Evolutionary conservation across 2,113 vertebrate species (phyloP), one percentile per base, ranked within the genome.

Genomic region (Equus quagga): DNA sequence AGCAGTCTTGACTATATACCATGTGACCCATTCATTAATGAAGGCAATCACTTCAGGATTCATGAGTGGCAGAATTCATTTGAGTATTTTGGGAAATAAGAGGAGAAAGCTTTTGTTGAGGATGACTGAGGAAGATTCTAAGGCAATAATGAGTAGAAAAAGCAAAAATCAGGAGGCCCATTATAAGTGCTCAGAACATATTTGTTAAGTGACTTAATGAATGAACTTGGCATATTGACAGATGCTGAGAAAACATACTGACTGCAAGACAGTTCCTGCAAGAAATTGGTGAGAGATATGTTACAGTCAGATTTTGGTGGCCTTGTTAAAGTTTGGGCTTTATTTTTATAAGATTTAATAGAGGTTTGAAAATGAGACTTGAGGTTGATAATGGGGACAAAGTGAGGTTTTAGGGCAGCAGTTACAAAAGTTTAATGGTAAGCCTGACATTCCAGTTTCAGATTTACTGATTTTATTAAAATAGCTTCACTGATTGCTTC

Each of bases 31-130:
- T 75, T 85, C 51, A 73, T 80, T 90, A 69, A 80, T 64, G 70
- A 92, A 97, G 36, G 19, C 31, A 54, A 0, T 89, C 60, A 44
- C 21, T 86, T 89, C 60, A 92, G 51, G 46, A 70, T 72, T 85
- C 23, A 26, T 19, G n/a, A 89, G 12, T 85, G 65, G 44, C 65
- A 81, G 51, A 79, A 80, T 60, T 65, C 49, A 58, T 46, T 46
- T n/a, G 67, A 89, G 79, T 72, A 78, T 23, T 96, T 75, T 31
- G 54, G 56, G 44, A 92, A 51, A 19, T 75, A 84, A 73, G 54
- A 94, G 8, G 24, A 75, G 49, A 88, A 89, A 70, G 44, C 65
- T 94, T 91, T 89, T 96, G 31, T 89, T 92, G 84, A 81, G 75
- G 46, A 58, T 80, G 9, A 4, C 49, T 65, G 24, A 87, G 51